Base-by-base conservation (phyloP, 2,888 invertebrate species). In the Mythimna ferrago region DNA sequence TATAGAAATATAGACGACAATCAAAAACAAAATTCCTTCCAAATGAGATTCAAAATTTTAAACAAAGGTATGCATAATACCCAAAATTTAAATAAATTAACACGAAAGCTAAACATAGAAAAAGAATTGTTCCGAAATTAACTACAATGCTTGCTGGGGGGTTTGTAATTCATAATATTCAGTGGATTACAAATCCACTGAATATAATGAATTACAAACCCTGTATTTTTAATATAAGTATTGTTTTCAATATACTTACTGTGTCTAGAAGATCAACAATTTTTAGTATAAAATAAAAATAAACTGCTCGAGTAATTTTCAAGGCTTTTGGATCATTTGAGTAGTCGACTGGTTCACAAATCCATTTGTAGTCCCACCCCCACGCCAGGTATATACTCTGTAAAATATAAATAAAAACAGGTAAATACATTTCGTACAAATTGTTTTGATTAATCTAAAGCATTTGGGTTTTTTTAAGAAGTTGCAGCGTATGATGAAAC, bases 361-460 rank as follows among this genome's bases (percentile, higher is more conserved):
- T 58, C 93, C 94, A 94, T 75, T 90, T 92, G 81, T 94, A 96
- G 2, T 92, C 81, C 90, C 91, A 89, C 0, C 95, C 94, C 97
- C 97, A 97, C 0, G 85, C 93, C 19, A 86, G 0, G 4, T 64
- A 21, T 35, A 93, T 32, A 1, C 87, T 73, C 94, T 95, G 90
- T 66, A 91, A 86, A 44, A 57, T 66, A 41, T 56, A 14, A 58
- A 73, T 44, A 58, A 35, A 1, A 57, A 51, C 0, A 11, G 11
- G 11, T 4, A 11, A 44, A 3, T 44, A 14, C 44, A 5, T 44
- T 14, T 44, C 44, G 14, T 14, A 44, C 44, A 44, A 44, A 44
- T 5, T 4, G 1, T 6, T 19, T 48, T 48, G 0, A 48, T 48
- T 6, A 48, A 19, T 6, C 14, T 6, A 16, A 48, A 19, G 16